Evolutionary conservation across 2,113 vertebrate species (phyloP).

Genomic region (Eonycteris spelaea): DNA sequence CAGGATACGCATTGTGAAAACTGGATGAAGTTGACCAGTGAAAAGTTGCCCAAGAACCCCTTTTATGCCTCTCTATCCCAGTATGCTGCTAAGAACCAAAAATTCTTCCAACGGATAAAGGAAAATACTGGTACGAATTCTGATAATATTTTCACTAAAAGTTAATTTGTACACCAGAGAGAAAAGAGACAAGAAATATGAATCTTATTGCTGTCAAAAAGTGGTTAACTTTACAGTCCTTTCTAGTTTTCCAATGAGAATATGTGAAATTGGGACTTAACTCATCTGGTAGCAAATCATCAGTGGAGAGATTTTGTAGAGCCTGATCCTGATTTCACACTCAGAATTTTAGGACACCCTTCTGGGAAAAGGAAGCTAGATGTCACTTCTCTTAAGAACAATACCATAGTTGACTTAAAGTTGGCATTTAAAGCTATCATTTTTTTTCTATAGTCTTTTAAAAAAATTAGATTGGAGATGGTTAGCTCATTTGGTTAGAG

Average conservation of each 20-base stretch:
- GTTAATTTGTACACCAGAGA: background rate
- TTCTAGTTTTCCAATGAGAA: background rate
- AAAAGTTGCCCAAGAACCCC: slow-evolving; percentile 65
- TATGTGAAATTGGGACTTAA: background rate
- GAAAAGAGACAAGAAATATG: background rate
- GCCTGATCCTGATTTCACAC: background rate
- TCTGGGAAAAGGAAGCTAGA: background rate
- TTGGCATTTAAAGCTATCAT: background rate
- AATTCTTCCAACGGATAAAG: slow-evolving; percentile 16
- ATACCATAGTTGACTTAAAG: background rate
- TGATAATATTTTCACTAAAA: background rate
- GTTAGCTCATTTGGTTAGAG: background rate
- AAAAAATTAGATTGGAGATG: background rate
- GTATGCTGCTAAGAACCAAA: background rate
- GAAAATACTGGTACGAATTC: slow-evolving; percentile 56
- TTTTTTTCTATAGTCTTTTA: background rate
- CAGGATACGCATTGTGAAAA: slow-evolving; percentile 52
- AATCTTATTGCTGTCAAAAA: background rate
- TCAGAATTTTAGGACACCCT: background rate
- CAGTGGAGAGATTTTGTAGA: background rate
- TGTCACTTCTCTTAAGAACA: background rate
- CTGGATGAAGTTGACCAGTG: slow-evolving; percentile 71
- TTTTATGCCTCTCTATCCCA: background rate
- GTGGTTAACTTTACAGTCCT: background rate
- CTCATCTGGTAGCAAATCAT: background rate